Evolutionary conservation across 92 coral and sea anemone genomes (phyloP).

Genomic region (Heliopora coerulea): DNA sequence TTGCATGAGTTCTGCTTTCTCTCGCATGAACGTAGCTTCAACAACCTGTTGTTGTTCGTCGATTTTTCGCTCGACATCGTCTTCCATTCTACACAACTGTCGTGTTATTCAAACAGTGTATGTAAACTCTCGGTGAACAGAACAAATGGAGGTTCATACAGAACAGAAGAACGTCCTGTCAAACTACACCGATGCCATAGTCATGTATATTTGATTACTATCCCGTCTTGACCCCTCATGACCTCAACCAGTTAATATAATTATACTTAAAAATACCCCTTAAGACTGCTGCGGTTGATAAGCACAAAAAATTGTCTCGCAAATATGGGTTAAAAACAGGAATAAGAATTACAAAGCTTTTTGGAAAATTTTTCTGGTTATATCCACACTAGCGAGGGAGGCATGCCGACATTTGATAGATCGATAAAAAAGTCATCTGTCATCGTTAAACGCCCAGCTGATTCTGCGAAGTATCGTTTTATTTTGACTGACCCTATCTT

Average conservation of each 20-base stretch:
- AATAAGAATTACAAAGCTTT: not conserved
- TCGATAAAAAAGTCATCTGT: not conserved
- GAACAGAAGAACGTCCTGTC: not conserved
- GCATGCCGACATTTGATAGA: not conserved
- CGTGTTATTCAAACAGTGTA: not conserved
- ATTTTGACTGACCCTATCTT: not conserved
- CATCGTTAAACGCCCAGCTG: not conserved
- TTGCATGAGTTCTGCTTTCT: slow-evolving; percentile 91
- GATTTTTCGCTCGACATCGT: not conserved
- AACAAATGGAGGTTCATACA: not conserved
- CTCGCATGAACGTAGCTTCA: slow-evolving; percentile 42
- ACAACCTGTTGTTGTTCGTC: not conserved
- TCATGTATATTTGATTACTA: slow-evolving; percentile 43
- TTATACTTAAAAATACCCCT: slow-evolving; percentile 26
- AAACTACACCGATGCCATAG: not conserved
- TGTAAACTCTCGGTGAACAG: not conserved
- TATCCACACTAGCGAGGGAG: too few species aligned
- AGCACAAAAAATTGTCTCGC: not conserved
- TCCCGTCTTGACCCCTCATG: slow-evolving; percentile 18
- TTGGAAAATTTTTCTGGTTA: not conserved
- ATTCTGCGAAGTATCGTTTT: not conserved
- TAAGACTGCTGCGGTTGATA: not conserved
- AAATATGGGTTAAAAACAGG: not conserved
- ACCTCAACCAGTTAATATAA: slow-evolving; percentile 18
- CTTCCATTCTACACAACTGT: not conserved